phyloP scores from a whole-genome alignment of 2,113 vertebrate species.

The Piprites chloris region DNA sequence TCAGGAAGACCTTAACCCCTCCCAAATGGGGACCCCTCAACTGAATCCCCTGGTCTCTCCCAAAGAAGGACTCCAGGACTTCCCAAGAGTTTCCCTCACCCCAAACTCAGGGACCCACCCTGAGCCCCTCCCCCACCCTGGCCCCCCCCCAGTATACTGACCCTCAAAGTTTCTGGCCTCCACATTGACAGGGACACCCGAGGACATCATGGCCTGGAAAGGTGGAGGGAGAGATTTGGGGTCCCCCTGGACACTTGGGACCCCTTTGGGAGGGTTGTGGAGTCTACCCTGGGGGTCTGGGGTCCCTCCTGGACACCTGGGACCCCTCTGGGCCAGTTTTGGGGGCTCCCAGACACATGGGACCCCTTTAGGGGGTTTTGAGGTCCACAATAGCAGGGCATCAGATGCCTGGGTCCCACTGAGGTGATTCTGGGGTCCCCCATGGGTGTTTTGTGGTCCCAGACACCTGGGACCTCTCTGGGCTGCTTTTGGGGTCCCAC shows the following conservation, averaged over 20 bases:
- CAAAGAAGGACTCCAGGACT: not conserved
- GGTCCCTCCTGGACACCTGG: not conserved
- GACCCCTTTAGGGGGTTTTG: not conserved
- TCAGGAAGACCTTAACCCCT: not conserved
- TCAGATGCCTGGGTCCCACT: not conserved
- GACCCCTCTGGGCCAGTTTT: fast-evolving
- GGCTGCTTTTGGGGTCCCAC: not conserved
- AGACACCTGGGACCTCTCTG: no score
- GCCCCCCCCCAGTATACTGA: not conserved
- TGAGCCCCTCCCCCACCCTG: not conserved
- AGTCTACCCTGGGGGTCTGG: not conserved
- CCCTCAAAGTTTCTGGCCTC: conserved; percentile 2
- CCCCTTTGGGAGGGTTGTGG: fast-evolving
- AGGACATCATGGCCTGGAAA: not conserved
- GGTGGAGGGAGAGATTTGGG: not conserved
- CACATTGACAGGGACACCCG: not conserved
- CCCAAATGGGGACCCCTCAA: not conserved
- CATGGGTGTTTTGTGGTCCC: not conserved
- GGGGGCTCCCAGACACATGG: no score
- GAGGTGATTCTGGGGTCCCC: not conserved
- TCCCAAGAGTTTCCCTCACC: not conserved
- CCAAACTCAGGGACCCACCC: not conserved
- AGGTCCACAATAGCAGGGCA: not conserved
- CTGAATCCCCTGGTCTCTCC: not conserved
- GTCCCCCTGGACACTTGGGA: not conserved